These are phyloP conservation scores for Notolabrus celidotus DNA, from an alignment of 2,797 vertebrate genomes.

Conservation along the genomic window DNA sequence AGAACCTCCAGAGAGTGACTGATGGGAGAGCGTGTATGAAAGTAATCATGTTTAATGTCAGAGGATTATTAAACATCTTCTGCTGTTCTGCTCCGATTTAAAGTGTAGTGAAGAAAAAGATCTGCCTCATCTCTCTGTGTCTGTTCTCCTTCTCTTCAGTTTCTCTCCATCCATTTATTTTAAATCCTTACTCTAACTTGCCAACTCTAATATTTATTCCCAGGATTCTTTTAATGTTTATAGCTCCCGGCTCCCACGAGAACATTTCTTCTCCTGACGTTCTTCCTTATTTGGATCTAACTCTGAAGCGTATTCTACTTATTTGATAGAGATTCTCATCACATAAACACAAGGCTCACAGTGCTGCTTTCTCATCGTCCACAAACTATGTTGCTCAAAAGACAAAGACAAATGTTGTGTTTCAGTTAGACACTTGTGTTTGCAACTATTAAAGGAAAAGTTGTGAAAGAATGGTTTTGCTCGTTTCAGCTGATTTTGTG, in stretches of 20 bases:
- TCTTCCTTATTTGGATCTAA: conserved; percentile 32
- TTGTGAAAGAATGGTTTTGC: background rate
- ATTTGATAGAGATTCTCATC: conserved; percentile 20
- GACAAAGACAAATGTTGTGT: too few relatives aligned
- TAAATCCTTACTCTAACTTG: background rate
- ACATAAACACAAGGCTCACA: background rate
- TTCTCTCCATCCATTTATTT: conserved; percentile 6
- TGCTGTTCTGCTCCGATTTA: background rate
- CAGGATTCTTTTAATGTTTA: conserved; percentile 17
- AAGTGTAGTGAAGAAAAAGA: background rate
- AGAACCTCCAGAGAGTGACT: background rate
- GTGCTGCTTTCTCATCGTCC: background rate
- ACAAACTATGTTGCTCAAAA: conserved; percentile 9
- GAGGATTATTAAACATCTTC: background rate
- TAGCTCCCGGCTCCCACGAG: background rate
- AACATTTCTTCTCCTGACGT: background rate
- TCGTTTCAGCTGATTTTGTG: background rate
- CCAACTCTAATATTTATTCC: conserved; percentile 20
- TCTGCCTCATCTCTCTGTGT: background rate
- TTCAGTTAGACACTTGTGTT: too few relatives aligned
- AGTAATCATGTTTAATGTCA: conserved; percentile 22
- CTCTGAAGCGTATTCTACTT: conserved; percentile 1
- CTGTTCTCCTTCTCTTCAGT: conserved; percentile 4
- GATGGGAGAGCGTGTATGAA: background rate
- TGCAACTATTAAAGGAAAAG: too few relatives aligned